Base-by-base conservation (phyloP, 92 coral and sea anemone genomes). In the Paragorgia papillata region DNA sequence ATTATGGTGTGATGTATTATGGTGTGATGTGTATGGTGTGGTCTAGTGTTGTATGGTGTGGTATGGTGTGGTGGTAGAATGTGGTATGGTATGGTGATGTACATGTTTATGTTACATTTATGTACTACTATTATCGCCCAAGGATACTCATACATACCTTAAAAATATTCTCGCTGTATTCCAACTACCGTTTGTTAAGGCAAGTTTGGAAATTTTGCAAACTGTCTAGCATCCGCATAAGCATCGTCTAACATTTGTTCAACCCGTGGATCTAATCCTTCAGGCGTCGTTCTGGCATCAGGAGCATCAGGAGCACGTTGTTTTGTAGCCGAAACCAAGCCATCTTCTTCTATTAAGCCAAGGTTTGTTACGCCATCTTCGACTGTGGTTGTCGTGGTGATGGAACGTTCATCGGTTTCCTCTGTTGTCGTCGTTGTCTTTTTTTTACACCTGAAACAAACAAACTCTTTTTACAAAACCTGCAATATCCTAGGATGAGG, bases 161-260 rank as follows among this genome's bases (percentile, higher is more conserved):
- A 15, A 7, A 15, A 46, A 46, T 46, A 46, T 46, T 6, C 43
- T 37, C 12, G 43, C 12, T 7, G 66, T 64, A 39, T 24, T 24
- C 14, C n/a, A 9, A 29, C 15, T 35, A 20, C 55, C 39, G 33
- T 49, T 0, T 3, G 0, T 32, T 39, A 71, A 25, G 78, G 78
- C 78, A 71, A 31, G 35, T 71, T 57, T n/a, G 78, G 78, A 37
- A 71, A 71, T 58, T 54, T 71, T 2, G 78, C 78, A 51, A 51
- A 71, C 78, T 71, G 46, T 71, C 78, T 53, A 20, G 78, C 78
- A 22, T 71, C 78, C 1, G 78, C 63, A 71, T 71, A 71, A 53
- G 78, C 78, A 54, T 55, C 58, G 63, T 71, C 63, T 4, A 71
- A 35, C 53, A 71, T 71, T 71, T 71, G 62, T 22, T 53, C 78